phyloP scores from a whole-genome alignment of 1,140 invertebrate species.

The Dolichoris vasculosae region DNA sequence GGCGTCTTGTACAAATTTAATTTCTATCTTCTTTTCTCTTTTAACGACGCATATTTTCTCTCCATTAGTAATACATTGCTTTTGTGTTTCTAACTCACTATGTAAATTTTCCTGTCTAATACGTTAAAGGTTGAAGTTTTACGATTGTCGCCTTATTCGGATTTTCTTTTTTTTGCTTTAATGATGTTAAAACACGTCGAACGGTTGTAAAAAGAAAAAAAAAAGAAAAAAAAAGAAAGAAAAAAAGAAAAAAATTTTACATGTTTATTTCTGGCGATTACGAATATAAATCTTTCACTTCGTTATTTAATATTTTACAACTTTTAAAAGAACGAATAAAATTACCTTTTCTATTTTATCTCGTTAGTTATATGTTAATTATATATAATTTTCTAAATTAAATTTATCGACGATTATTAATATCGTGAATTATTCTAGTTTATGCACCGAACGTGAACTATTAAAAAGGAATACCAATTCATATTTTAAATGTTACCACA shows the following conservation, averaged over 20 bases:
- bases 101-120: conserved; percentile 6
- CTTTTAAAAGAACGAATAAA: not conserved
- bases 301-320: not conserved
- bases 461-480: not conserved
- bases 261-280: not conserved
- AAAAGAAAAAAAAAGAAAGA: no score
- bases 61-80: not conserved
- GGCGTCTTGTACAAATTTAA: conserved; percentile 51
- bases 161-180: not conserved
- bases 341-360: not conserved
- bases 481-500: no score
- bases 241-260: not conserved
- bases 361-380: not conserved
- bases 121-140: not conserved
- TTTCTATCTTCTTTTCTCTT: conserved; percentile 23
- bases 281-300: not conserved
- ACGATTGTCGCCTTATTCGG: not conserved
- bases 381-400: not conserved
- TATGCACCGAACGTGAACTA: not conserved
- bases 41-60: not conserved
- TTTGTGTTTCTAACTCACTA: not conserved
- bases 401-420: no score
- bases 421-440: not conserved
- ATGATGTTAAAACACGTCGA: not conserved
- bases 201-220: not conserved